Evolutionary conservation across 2,797 vertebrate species (phyloP), one percentile per base, ranked within the genome.

Genomic region (Argentina silus): DNA sequence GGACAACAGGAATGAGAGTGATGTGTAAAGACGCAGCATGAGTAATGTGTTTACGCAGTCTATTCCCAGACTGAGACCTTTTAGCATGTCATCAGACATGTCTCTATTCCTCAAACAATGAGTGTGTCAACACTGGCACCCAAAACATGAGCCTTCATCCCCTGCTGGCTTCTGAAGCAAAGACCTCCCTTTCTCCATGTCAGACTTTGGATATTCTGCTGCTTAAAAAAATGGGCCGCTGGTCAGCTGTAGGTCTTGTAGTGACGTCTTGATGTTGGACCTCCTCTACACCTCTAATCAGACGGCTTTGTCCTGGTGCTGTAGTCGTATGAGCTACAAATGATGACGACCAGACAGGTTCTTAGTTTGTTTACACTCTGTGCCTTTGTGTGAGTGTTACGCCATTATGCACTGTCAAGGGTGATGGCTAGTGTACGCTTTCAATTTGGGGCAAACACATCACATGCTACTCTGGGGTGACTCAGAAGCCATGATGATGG

Each of bases 11-110:
- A 75, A 77, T 27, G 72, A 73, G 71, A 71, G 68, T 14, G 79
- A 81, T 83, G 75, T 62, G 75, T 43, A 70, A 78, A 78, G 72
- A 77, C 51, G 56, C 63, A 63, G 67, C 21, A 43, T 80, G 76
- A 78, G 68, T 79, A 79, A 79, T 87, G 74, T 84, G 77, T 78
- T 36, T 61, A 72, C 82, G 7, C 72, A 76, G 68, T 73, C 62
- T 78, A 76, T 82, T 76, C 62, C 60, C 42, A 69, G 80, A 79
- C 69, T 14, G 50, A 47, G 69, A 77, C 69, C 74, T 84, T 78
- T 71, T 71, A 73, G 70, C 71, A 67, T 74, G 73, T 83, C 79
- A 71, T 65, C 55, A 73, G 70, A 73, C 77, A 78, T 2, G 50
- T 83, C 74, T 77, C 70, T 48, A 17, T 43, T 5, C 3, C 66